Evolutionary conservation across 2,888 invertebrate genomes (phyloP).

Genomic region (Drosophila algonquin): DNA sequence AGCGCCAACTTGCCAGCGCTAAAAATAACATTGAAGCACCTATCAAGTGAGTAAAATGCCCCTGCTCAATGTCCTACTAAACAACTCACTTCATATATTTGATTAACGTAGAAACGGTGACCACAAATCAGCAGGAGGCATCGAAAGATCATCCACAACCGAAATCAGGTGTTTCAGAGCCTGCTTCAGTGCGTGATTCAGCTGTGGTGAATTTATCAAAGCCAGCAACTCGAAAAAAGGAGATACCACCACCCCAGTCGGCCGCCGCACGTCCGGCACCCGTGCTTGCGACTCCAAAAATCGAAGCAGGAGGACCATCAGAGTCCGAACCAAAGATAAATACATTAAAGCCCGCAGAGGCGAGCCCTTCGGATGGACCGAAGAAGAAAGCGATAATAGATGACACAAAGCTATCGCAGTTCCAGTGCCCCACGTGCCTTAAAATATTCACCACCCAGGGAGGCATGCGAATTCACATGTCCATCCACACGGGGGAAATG

Average conservation of each 20-base stretch:
- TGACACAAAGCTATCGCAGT: constrained; percentile 1
- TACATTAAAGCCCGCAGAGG: neutral
- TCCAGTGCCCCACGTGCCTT: constrained; percentile 65
- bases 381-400: neutral
- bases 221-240: neutral
- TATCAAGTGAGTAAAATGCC: constrained; percentile 45
- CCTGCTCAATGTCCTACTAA: neutral
- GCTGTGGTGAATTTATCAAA: neutral
- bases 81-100: neutral
- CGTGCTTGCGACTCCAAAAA: neutral
- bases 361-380: no score
- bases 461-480: constrained; percentile 76
- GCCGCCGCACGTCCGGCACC: no score
- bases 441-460: constrained; percentile 78
- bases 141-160: neutral
- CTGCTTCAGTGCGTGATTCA: neutral
- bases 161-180: neutral
- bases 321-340: neutral
- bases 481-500: constrained; percentile 81
- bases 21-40: constrained; percentile 53
- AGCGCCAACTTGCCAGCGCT: constrained; percentile 26
- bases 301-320: neutral
- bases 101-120: neutral
- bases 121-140: neutral
- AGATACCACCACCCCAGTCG: neutral